These are phyloP conservation scores for Halcyon smyrnensis DNA, from an alignment of 2,797 vertebrate genomes.

Conservation along the genomic window DNA sequence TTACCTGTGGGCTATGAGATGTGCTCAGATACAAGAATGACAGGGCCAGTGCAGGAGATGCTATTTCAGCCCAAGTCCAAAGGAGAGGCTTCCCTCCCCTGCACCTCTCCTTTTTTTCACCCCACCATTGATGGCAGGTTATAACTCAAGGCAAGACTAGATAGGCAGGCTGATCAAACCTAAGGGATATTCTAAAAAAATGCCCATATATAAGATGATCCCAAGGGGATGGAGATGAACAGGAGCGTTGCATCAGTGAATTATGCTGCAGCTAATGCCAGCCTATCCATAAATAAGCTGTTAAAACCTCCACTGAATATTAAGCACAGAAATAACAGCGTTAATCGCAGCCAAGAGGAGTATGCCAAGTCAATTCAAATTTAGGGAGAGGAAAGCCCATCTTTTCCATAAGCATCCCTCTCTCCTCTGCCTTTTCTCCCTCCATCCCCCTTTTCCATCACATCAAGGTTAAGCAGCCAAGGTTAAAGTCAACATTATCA, in stretches of 20 bases:
- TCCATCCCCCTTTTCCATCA: not conserved
- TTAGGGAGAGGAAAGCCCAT: not conserved
- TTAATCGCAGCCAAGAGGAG: slow-evolving; percentile 6
- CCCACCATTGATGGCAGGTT: not conserved
- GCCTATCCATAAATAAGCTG: slow-evolving; percentile 45
- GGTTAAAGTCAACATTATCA: slow-evolving; percentile 35
- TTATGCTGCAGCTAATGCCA: slow-evolving; percentile 34
- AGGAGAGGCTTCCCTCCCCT: not conserved
- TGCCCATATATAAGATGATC: not conserved
- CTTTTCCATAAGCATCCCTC: not conserved
- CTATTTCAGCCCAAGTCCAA: not conserved
- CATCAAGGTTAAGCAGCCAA: slow-evolving; percentile 59
- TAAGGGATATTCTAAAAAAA: not conserved
- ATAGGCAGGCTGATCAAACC: not conserved
- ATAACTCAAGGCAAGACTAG: not conserved
- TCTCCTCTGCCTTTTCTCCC: not conserved
- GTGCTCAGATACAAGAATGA: not conserved
- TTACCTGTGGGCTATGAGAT: not conserved
- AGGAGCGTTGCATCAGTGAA: not conserved
- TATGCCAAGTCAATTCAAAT: not conserved
- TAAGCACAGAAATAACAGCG: not conserved
- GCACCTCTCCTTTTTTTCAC: not conserved
- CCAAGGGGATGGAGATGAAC: not conserved
- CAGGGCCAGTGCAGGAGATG: accelerated
- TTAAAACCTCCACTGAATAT: slow-evolving; percentile 32